These are phyloP conservation scores for Struthidea cinerea DNA, from an alignment of 2,113 vertebrate genomes.

Conservation along the genomic window DNA sequence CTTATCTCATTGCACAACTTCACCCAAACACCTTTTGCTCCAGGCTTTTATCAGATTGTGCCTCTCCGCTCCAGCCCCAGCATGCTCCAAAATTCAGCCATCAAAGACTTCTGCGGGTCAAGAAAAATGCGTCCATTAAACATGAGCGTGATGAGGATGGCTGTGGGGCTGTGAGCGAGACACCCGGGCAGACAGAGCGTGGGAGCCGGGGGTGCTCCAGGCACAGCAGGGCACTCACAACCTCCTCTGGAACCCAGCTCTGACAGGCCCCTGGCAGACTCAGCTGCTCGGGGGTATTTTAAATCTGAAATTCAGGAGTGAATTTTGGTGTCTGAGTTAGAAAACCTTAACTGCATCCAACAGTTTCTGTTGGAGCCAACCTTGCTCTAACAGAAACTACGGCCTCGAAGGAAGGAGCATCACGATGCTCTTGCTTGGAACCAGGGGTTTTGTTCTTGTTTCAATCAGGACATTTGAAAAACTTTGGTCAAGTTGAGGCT, in stretches of 20 bases:
- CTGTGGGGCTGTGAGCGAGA: not conserved
- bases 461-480: not conserved
- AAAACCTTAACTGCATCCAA: not conserved
- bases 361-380: not conserved
- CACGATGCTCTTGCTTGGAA: not conserved
- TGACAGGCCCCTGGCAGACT: not conserved
- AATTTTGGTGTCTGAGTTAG: not conserved
- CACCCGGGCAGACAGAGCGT: not conserved
- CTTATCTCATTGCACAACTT: slow-evolving; percentile 19
- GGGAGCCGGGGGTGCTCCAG: not conserved
- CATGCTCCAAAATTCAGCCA: not conserved
- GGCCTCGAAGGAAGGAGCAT: not conserved
- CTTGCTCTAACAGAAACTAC: not conserved
- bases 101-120: not conserved
- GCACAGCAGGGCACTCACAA: not conserved
- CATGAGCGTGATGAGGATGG: not conserved
- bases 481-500: not conserved
- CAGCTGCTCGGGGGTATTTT: not conserved
- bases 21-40: not conserved
- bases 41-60: slow-evolving; percentile 27
- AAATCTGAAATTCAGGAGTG: not conserved
- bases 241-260: not conserved
- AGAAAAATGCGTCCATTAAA: not conserved
- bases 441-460: not conserved
- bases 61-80: not conserved